Base-by-base conservation (phyloP, 2,113 vertebrate species). In the Antennarius striatus region DNA sequence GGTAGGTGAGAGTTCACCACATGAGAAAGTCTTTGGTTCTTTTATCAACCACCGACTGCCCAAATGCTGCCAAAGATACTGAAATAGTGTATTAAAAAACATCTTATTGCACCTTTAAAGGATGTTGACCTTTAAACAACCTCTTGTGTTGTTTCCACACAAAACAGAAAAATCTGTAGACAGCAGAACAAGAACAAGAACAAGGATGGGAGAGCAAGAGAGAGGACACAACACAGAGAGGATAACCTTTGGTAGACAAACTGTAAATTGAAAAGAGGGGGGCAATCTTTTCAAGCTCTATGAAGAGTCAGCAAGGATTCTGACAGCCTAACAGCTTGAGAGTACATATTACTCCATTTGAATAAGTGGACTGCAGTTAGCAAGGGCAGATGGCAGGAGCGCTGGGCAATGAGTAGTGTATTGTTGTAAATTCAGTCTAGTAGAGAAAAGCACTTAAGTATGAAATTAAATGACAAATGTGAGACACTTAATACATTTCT, bases 261-360 rank as follows among this genome's bases (percentile, higher is more conserved):
- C 45, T 66, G 49, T 42, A 42, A 40, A 70, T 59, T 68, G 6
- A 50, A 80, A 74, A 86, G 79, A 72, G 46, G 50, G 70, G 68
- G 58, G 64, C 55, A 72, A 60, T 75, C 59, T 72, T 81, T 66
- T 65, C 46, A 68, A 79, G 76, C 71, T 60, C 63, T 73, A 64
- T 36, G 43, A 65, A 58, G 66, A 82, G 59, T 56, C 48, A 45
- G 46, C 70, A 75, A 79, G 75, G 64, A 71, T 79, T 86, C 51
- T 78, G 77, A 62, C 32, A 61, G 61, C 70, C 74, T 79, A 71
- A 80, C 46, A 60, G 52, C 22, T 68, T 79, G 75, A 86, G 87
- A 89, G 89, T 85, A 77, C 64, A 87, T 63, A 77, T 77, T 80
- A 69, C 68, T 83, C 68, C 56, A 63, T 75, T 51, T 77, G 60